A percentile compares a stretch with the other conserved stretches of the same genome.
These are phyloP conservation scores for Nemurella pictetii DNA, from an alignment of 2,888 invertebrate species.

Conservation along the genomic window DNA sequence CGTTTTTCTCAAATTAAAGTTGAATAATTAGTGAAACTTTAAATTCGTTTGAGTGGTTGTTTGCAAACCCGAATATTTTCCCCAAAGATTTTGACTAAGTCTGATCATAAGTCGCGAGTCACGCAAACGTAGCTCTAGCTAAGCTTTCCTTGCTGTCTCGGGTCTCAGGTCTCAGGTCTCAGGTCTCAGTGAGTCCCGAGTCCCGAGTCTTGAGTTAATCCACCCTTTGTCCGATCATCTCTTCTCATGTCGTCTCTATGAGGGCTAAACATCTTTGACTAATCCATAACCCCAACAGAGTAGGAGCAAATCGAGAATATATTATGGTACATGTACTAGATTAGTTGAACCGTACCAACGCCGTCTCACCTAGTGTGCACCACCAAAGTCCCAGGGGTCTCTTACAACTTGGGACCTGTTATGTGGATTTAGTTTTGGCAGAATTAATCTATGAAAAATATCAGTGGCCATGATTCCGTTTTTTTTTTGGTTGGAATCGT, in stretches of 20 bases:
- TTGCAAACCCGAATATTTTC: not conserved
- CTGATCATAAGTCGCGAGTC: not conserved
- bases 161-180: no score
- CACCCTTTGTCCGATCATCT: conserved; percentile 20
- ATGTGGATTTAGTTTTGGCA: no score
- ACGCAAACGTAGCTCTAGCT: not conserved
- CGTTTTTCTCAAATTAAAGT: not conserved
- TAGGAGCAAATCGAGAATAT: not conserved
- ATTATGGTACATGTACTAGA: not conserved
- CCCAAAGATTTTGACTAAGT: not conserved
- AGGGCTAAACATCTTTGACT: conserved; percentile 16
- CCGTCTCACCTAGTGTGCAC: not conserved
- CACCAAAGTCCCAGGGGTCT: no score
- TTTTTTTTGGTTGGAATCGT: not conserved
- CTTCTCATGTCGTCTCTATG: not conserved
- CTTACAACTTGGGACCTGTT: not conserved
- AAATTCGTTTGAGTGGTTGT: not conserved
- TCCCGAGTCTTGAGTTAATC: not conserved
- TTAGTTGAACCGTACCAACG: not conserved
- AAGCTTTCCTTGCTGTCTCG: not conserved
- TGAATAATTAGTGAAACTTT: not conserved
- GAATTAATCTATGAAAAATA: no score
- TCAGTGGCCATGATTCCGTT: not conserved
- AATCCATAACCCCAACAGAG: conserved; percentile 21
- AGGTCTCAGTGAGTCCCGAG: no score